Base-by-base conservation (phyloP, 35 echinoderm and acorn worm genomes). In the Apostichopus californicus region DNA sequence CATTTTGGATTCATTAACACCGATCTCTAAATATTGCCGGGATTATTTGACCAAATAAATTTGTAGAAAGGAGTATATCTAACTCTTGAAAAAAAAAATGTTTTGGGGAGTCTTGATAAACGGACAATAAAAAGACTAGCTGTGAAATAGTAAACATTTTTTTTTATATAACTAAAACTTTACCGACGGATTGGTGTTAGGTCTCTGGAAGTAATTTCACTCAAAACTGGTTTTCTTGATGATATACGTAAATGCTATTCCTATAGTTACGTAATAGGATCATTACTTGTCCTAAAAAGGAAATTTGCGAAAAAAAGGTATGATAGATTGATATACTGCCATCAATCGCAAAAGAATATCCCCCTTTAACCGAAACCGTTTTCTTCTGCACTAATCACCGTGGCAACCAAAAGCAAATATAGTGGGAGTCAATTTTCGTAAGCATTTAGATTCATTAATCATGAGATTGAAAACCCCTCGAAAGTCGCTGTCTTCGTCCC, bases 401-500 rank as follows among this genome's bases (percentile, higher is more conserved):
- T 34, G 28, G 28, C 28, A 34, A 34, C 28, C 28, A 34, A 34
- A 34, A 34, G 28, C 28, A 34, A 34, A 34, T 34, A 34, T 34
- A 34, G 28, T 34, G 28, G 28, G 28, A 34, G 28, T 34, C 28
- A 34, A 34, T 56, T 56, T 85, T 85, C 55, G 20, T 54, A 59
- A 59, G 81, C 58, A 85, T 28, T 85, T 58, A 58, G 81, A 85
- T 85, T 85, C 81, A 85, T 85, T 85, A 85, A 85, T 85, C 81
- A 85, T n/a, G 13, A 85, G 15, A 58, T 85, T 85, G 81, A 55
- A 85, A 85, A 85, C 57, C 81, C 57, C 81, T 85, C 81, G 55
- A 85, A 85, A 56, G 8, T 85, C 81, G 58, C 81, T 21, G 58
- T 56, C 81, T 22, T 85, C 58, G 14, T 85, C 54, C 20, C 21